Conservation (phyloP, 2,113 vertebrate genomes). For the Nycticryphes semicollaris region DNA sequence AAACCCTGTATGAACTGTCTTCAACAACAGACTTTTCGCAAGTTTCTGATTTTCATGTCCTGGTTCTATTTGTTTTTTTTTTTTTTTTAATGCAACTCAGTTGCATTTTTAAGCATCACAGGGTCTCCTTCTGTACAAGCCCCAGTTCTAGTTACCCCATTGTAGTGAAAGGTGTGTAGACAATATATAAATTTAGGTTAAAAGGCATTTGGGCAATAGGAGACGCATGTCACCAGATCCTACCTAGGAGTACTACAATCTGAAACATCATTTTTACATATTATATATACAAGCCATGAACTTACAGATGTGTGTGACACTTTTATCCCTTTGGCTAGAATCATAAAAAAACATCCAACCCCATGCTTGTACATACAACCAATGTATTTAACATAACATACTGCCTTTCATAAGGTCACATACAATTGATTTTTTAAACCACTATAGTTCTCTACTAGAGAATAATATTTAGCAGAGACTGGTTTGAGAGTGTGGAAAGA, state of each 20-base stretch:
- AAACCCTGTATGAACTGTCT: neutral
- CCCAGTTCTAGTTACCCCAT: neutral
- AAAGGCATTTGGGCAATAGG: neutral
- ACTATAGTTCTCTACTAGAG: neutral
- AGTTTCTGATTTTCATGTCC: neutral
- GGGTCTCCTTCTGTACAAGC: neutral
- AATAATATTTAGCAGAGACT: neutral
- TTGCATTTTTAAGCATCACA: neutral
- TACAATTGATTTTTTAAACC: neutral
- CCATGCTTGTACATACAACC: neutral
- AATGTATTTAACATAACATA: neutral
- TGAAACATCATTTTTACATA: neutral
- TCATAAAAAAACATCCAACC: neutral
- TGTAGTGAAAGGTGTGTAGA: neutral
- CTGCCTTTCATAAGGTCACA: neutral
- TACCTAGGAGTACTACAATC: neutral
- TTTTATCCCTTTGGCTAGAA: neutral
- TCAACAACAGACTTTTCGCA: neutral
- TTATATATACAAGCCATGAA: neutral
- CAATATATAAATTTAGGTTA: neutral
- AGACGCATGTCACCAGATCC: neutral
- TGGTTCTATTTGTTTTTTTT: neutral
- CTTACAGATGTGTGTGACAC: neutral
- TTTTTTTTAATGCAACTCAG: neutral
- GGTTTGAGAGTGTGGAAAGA: neutral